Percentiles rank a stretch among this genome's conserved stretches.
Conservation (phyloP, 1,140 invertebrate genomes). For the Cydia amplana region DNA sequence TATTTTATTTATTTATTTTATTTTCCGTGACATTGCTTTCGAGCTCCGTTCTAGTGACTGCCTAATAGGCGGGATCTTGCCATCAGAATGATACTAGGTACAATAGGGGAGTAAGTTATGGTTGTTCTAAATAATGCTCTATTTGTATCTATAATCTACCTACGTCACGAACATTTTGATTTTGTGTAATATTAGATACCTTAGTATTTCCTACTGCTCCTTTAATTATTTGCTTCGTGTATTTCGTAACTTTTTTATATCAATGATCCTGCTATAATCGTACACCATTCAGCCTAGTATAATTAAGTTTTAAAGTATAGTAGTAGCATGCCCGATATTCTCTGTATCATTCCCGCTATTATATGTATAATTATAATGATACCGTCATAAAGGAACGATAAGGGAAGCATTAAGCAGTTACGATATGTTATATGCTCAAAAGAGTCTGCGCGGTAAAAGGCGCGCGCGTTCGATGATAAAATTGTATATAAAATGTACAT, state of each 20-base stretch:
- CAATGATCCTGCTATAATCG: neutral
- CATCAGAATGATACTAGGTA: conserved; percentile 46
- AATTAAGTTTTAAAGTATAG: conserved; percentile 40
- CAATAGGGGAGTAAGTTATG: conserved; percentile 36
- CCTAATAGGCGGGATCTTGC: conserved; percentile 49
- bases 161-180: neutral
- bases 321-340: conserved; percentile 52
- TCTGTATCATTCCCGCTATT: conserved; percentile 66
- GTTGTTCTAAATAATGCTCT: neutral
- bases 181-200: neutral
- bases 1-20: conserved; percentile 15
- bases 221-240: neutral
- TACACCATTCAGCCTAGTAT: neutral
- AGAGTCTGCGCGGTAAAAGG: conserved; percentile 48
- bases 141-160: neutral
- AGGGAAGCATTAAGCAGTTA: conserved; percentile 41
- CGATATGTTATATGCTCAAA: conserved; percentile 59
- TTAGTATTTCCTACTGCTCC: neutral
- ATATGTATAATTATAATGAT: conserved; percentile 60
- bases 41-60: conserved; percentile 48
- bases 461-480: conserved; percentile 50
- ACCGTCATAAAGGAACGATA: conserved; percentile 51
- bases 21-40: conserved; percentile 42
- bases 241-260: neutral
- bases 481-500: conserved; percentile 78